These are phyloP conservation scores for Muscidifurax raptorellus DNA, from an alignment of 1,140 invertebrate genomes.

Conservation along the genomic window DNA sequence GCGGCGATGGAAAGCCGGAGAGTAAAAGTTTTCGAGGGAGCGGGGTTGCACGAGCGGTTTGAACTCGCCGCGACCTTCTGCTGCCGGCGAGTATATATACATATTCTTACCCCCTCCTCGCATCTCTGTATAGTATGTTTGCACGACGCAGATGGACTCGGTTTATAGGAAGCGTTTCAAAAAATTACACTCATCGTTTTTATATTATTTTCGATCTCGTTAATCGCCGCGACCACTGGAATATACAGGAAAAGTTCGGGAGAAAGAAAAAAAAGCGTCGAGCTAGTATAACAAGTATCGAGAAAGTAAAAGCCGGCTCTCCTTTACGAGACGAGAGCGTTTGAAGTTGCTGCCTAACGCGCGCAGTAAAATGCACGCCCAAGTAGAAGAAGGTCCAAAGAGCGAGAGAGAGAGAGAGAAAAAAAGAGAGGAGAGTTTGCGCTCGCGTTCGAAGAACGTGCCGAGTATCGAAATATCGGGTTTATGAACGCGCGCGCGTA, in stretches of 20 bases:
- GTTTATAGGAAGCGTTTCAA: too few relatives aligned
- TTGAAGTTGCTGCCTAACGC: background rate
- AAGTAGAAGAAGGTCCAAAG: background rate
- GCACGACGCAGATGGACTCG: too few relatives aligned
- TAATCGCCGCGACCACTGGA: too few relatives aligned
- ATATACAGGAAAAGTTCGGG: too few relatives aligned
- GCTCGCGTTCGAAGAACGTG: constrained; percentile 12
- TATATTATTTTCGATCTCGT: too few relatives aligned
- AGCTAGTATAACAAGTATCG: too few relatives aligned
- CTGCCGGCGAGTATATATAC: background rate
- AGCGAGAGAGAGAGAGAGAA: background rate
- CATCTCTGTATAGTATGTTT: too few relatives aligned
- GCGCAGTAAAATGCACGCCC: constrained; percentile 7
- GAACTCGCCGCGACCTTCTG: background rate
- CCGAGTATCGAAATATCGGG: constrained; percentile 40
- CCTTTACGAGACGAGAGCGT: background rate
- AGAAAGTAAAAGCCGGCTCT: background rate
- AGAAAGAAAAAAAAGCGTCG: too few relatives aligned
- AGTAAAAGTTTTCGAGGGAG: background rate
- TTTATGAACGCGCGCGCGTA: constrained; percentile 10
- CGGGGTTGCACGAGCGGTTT: background rate
- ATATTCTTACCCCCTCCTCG: too few relatives aligned
- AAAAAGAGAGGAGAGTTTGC: background rate
- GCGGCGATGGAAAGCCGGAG: background rate
- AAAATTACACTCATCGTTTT: too few relatives aligned